Evolutionary conservation across 2,113 vertebrate genomes (phyloP), one percentile per base, ranked within the genome.

Genomic region (Motacilla alba): DNA sequence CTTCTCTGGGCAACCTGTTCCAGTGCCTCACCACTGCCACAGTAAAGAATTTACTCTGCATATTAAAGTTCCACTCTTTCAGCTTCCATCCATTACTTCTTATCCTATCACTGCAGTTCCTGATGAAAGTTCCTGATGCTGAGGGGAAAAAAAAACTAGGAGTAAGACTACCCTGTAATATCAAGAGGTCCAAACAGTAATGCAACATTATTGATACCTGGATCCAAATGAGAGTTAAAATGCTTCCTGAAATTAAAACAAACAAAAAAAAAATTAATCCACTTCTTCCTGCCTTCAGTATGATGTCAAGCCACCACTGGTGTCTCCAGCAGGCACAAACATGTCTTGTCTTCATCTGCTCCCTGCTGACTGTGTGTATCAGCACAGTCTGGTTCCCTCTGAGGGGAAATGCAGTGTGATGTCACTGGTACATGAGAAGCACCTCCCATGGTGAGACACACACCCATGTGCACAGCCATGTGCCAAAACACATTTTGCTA

Each of bases 231-330:
- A 86, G 2, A 76, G 26, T 13, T 15, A 75, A 50, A 90, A 88
- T 12, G 6, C 30, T 37, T 35, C 11, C 12, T 66, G 37, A 66
- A 79, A 78, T 14, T 7, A 2, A 55, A 49, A 41, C 16, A 21
- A 11, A 46, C 16, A 21, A 11, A 46, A 30, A 27, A 30, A 24
- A 47, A 43, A 49, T 6, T 1, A 46, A 62, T 41, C 12, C 17
- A 9, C 4, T 56, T 53, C 7, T 70, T 68, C 21, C 39, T 85
- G 43, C 28, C 35, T 83, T 90, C 41, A 16, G 3, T 58, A 53
- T 0, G 0, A 44, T 24, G 37, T 6, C 23, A 72, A 56, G 33
- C 26, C 41, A 20, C 5, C 43, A 62, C 3, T 41, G 31, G 16
- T 39, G n/a, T 46, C 52, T 83, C 41, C 23, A 59, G 58, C 12